phyloP scores from a whole-genome alignment of 2,113 vertebrate genomes.

The Candoia aspera region DNA sequence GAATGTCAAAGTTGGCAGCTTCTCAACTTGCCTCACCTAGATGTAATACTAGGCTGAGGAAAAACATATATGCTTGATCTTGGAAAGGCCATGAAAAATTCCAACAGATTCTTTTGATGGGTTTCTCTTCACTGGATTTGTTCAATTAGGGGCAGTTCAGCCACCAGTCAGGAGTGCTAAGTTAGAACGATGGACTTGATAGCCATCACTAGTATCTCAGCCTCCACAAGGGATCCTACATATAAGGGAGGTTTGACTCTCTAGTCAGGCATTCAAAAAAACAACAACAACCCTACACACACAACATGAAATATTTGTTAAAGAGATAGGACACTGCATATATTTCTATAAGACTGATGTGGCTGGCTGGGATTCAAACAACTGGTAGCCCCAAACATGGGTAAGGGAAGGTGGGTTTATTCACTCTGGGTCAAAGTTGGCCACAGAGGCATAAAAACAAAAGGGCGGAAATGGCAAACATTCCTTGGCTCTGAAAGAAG shows the following conservation, averaged over 20 bases:
- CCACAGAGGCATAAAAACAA: not conserved
- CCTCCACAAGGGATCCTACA: not conserved
- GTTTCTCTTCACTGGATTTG: not conserved
- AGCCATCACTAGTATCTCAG: not conserved
- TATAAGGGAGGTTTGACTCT: not conserved
- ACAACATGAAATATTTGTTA: not conserved
- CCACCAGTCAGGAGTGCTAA: not conserved
- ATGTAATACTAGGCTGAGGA: not conserved
- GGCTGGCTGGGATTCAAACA: not conserved
- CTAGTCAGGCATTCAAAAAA: not conserved
- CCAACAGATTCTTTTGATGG: not conserved
- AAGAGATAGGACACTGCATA: not conserved
- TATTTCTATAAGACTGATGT: not conserved
- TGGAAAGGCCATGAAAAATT: not conserved
- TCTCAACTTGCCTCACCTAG: not conserved
- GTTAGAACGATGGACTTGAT: not conserved
- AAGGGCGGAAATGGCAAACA: not conserved
- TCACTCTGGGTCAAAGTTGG: not conserved
- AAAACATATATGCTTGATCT: not conserved
- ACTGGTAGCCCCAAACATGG: not conserved
- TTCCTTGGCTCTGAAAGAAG: not conserved
- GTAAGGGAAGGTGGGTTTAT: not conserved
- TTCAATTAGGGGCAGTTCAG: not conserved
- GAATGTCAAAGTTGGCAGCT: not conserved
- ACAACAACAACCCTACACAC: not conserved